A percentile compares a stretch with the other conserved stretches of the same genome.
Conservation (phyloP, 2,113 vertebrate genomes). For the Motacilla tschutschensis region DNA sequence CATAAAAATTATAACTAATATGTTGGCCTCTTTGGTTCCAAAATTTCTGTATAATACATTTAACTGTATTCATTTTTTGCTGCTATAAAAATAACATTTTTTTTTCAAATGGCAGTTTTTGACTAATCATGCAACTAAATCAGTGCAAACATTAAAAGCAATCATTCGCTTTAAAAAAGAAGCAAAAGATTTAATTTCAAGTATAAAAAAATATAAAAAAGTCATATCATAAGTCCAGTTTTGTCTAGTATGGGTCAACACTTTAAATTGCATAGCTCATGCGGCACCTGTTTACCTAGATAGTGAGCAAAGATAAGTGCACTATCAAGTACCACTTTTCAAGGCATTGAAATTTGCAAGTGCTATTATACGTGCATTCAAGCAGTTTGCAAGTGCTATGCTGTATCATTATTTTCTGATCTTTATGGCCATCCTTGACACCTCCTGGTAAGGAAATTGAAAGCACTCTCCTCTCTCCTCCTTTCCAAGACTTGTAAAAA, state of each 20-base stretch:
- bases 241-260: slow-evolving; percentile 85
- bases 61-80: slow-evolving; percentile 88
- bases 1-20: slow-evolving; percentile 89
- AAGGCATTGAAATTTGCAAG: slow-evolving; percentile 94
- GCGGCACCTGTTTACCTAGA: slow-evolving; percentile 88
- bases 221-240: slow-evolving; percentile 85
- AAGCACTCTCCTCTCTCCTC: slow-evolving; percentile 41
- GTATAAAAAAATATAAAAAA: slow-evolving; percentile 95
- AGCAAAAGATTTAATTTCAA: slow-evolving; percentile 99
- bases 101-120: slow-evolving; percentile 95
- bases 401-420: slow-evolving; percentile 72
- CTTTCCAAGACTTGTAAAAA: slow-evolving; percentile 48
- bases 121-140: slow-evolving; percentile 96
- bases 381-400: slow-evolving; percentile 86
- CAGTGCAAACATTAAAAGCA: slow-evolving; percentile 99
- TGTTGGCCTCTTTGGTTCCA: slow-evolving; percentile 99
- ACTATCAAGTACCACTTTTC: slow-evolving; percentile 85
- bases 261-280: slow-evolving; percentile 99
- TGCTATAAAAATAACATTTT: slow-evolving; percentile 97
- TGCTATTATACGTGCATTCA: slow-evolving; percentile 90
- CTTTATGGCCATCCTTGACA: slow-evolving; percentile 67
- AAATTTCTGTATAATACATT: slow-evolving; percentile 92
- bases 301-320: slow-evolving; percentile 74
- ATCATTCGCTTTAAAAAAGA: slow-evolving; percentile 97
- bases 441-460: slow-evolving; percentile 62